Evolutionary conservation across 2,888 invertebrate species (phyloP).

Genomic region (Empis livida): DNA sequence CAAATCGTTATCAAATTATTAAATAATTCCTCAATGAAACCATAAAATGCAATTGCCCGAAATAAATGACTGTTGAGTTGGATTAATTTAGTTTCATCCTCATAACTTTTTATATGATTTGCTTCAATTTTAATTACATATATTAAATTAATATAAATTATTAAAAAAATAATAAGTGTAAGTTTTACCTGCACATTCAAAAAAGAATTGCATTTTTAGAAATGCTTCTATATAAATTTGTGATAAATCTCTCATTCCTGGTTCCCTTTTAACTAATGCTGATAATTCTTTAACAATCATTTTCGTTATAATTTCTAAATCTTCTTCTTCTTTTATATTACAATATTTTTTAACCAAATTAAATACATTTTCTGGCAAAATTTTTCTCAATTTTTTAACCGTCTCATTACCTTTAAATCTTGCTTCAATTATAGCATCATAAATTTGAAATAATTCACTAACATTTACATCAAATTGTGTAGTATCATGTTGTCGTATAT

Average conservation of each 20-base stretch:
- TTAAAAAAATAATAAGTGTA: not conserved
- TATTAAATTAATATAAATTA: not conserved
- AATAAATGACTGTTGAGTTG: constrained; percentile 24
- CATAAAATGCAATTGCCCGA: constrained; percentile 24
- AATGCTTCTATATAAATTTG: constrained; percentile 21
- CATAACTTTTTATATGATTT: constrained; percentile 5
- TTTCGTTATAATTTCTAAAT: not conserved
- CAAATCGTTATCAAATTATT: constrained; percentile 22
- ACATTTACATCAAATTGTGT: constrained; percentile 22
- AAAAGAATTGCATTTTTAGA: constrained; percentile 26
- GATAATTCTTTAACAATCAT: constrained; percentile 13
- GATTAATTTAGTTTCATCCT: constrained; percentile 19
- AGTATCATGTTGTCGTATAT: constrained; percentile 21
- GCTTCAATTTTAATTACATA: constrained; percentile 7
- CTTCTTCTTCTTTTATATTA: not conserved
- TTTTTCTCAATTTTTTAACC: constrained; percentile 18
- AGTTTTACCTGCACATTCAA: constrained; percentile 16
- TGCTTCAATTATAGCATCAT: constrained; percentile 25
- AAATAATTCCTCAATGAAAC: constrained; percentile 28
- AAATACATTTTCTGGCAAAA: constrained; percentile 19
- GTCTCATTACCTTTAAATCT: constrained; percentile 10
- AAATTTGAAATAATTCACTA: constrained; percentile 19
- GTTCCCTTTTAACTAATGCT: constrained; percentile 17
- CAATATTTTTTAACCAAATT: constrained; percentile 19
- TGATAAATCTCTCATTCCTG: constrained; percentile 19